These are phyloP conservation scores for Oxytorus armatus DNA, from an alignment of 2,888 invertebrate species.

Conservation along the genomic window DNA sequence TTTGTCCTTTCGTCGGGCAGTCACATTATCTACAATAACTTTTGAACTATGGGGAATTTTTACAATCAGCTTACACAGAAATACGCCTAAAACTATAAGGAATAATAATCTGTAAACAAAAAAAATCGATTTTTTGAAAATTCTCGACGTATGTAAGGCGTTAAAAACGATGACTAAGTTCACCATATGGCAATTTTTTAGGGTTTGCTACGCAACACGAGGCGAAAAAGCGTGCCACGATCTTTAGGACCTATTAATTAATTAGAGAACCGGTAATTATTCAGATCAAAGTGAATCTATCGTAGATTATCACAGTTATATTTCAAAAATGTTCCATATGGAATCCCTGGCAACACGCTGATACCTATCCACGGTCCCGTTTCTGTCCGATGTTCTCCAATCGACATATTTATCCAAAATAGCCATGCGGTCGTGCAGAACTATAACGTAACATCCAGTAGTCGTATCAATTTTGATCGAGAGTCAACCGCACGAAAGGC, in stretches of 20 bases:
- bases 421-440: neutral
- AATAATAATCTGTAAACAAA: too few species aligned
- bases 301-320: constrained; percentile 29
- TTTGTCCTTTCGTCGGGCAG: too few species aligned
- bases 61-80: too few species aligned
- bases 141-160: too few species aligned
- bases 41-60: too few species aligned
- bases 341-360: constrained; percentile 16
- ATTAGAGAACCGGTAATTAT: constrained; percentile 41
- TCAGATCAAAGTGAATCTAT: constrained; percentile 39
- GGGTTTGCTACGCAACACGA: constrained; percentile 18
- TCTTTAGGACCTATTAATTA: constrained; percentile 22
- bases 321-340: constrained; percentile 50
- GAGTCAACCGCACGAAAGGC: neutral
- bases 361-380: neutral
- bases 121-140: too few species aligned
- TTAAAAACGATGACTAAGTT: constrained; percentile 24
- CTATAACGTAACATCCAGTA: too few species aligned
- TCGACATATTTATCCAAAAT: neutral
- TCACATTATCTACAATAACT: too few species aligned
- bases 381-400: constrained; percentile 2
- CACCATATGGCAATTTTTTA: constrained; percentile 41
- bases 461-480: too few species aligned
- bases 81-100: too few species aligned
- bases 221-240: constrained; percentile 32